Conservation (phyloP, 2,113 vertebrate species). For the Gopherus evgoodei region DNA sequence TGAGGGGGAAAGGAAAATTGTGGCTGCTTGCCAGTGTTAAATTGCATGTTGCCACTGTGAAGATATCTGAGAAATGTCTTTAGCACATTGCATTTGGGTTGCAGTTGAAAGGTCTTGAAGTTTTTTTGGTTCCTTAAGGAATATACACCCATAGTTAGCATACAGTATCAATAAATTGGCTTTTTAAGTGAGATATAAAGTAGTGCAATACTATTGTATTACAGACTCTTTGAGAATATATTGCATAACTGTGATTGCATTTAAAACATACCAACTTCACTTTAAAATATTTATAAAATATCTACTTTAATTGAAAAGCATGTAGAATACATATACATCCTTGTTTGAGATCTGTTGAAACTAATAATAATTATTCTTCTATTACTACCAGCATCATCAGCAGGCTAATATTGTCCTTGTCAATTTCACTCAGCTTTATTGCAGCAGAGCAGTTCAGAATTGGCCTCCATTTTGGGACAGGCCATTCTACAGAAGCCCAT, state of each 20-base stretch:
- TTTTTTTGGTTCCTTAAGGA: not conserved
- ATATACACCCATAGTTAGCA: not conserved
- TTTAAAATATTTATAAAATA: not conserved
- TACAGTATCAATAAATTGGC: not conserved
- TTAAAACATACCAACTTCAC: not conserved
- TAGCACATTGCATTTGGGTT: slow-evolving; percentile 32
- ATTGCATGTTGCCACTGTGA: not conserved
- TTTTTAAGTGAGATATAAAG: not conserved
- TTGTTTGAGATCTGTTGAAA: not conserved
- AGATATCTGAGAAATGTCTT: not conserved
- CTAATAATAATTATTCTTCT: not conserved
- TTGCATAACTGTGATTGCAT: not conserved
- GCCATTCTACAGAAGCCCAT: not conserved
- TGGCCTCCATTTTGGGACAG: not conserved
- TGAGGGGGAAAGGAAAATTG: not conserved
- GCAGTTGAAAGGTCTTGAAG: not conserved
- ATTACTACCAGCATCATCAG: not conserved
- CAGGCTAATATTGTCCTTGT: not conserved
- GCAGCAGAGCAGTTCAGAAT: not conserved
- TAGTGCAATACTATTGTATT: not conserved
- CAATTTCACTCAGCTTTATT: not conserved
- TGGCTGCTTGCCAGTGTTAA: not conserved
- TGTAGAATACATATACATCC: not conserved
- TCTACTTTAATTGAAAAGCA: not conserved
- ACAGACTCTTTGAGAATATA: not conserved